These are phyloP conservation scores for Ellobium chinense DNA, from an alignment of 2,888 invertebrate species.

Conservation along the genomic window DNA sequence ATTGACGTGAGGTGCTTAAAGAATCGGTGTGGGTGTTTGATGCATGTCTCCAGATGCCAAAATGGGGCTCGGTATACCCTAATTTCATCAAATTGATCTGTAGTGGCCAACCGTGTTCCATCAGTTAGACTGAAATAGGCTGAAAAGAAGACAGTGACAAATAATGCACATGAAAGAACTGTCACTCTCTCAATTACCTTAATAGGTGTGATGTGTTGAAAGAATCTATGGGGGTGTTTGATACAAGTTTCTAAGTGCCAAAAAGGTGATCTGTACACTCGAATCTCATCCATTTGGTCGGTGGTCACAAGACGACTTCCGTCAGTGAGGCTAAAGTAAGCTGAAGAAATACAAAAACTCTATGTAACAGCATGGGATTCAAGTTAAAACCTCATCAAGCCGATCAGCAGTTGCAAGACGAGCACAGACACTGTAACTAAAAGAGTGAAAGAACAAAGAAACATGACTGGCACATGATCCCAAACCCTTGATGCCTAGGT, in stretches of 20 bases:
- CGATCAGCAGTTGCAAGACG: too few species aligned
- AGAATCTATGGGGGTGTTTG: constrained; percentile 79
- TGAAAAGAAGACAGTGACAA: too few species aligned
- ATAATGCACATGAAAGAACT: neutral
- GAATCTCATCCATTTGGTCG: constrained; percentile 76
- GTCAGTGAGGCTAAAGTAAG: constrained; percentile 75
- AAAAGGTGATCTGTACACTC: constrained; percentile 75
- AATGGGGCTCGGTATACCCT: constrained; percentile 76
- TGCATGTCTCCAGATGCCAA: constrained; percentile 74
- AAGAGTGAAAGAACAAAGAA: too few species aligned
- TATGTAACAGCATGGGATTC: too few species aligned
- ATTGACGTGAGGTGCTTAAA: constrained; percentile 80
- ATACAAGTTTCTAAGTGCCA: constrained; percentile 77
- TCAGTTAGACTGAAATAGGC: constrained; percentile 75
- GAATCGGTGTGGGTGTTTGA: constrained; percentile 79
- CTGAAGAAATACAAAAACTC: constrained; percentile 49
- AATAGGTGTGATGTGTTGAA: constrained; percentile 79
- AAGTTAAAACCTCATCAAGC: too few species aligned
- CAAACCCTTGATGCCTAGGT: too few species aligned
- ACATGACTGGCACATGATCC: too few species aligned
- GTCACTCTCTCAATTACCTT: constrained; percentile 63
- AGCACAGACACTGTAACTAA: too few species aligned
- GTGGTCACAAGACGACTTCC: constrained; percentile 78
- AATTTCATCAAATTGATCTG: constrained; percentile 77
- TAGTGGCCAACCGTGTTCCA: constrained; percentile 77